These are phyloP conservation scores for Temnothorax longispinosus DNA, from an alignment of 1,140 invertebrate species.

Conservation along the genomic window DNA sequence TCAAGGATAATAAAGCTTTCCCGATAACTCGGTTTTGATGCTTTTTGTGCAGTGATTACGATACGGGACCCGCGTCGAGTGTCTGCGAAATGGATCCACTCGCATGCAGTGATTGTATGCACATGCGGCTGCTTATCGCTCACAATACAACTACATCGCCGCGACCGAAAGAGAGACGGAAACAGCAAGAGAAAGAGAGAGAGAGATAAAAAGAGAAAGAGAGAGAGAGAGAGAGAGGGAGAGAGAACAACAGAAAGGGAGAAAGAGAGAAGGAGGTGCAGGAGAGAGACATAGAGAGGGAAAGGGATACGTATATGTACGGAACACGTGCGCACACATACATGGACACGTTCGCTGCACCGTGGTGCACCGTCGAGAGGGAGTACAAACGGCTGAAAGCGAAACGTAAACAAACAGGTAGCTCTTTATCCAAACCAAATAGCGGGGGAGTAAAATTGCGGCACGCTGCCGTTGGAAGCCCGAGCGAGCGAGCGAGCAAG, in stretches of 20 bases:
- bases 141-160: constrained; percentile 47
- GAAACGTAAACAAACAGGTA: constrained; percentile 80
- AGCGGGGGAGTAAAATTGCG: constrained; percentile 76
- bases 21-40: constrained; percentile 52
- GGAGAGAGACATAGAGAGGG: neutral
- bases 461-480: constrained; percentile 53
- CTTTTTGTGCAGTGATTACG: constrained; percentile 50
- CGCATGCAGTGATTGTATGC: constrained; percentile 67
- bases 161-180: constrained; percentile 4
- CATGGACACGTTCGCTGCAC: constrained; percentile 41
- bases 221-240: neutral
- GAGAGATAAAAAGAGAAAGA: neutral
- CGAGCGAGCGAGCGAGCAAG: constrained; percentile 54
- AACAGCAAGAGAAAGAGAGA: neutral
- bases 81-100: constrained; percentile 65
- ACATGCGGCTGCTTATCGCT: constrained; percentile 71
- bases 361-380: constrained; percentile 65
- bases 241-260: neutral
- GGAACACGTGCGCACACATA: constrained; percentile 30
- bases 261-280: neutral
- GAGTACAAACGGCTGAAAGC: constrained; percentile 76
- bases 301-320: constrained; percentile 11
- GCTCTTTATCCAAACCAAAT: constrained; percentile 77
- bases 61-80: constrained; percentile 55
- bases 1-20: constrained; percentile 50